Percentiles rank a stretch among this genome's conserved stretches.
These are phyloP conservation scores for Patagioenas fasciata DNA, from an alignment of 2,113 vertebrate genomes.

Conservation along the genomic window DNA sequence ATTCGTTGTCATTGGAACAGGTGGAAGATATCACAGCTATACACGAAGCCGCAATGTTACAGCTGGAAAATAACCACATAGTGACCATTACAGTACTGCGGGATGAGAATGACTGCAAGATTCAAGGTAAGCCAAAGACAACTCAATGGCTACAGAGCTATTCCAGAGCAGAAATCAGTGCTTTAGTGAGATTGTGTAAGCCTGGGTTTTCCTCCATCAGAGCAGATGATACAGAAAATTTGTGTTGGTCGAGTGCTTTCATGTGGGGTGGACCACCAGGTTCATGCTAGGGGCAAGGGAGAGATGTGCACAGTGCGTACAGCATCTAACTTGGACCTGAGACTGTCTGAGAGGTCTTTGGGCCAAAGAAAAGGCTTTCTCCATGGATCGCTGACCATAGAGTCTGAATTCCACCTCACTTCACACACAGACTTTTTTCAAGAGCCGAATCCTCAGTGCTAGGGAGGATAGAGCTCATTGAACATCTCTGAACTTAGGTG, in stretches of 20 bases:
- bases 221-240: background rate
- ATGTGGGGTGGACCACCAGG: rapidly evolving
- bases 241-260: background rate
- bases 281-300: background rate
- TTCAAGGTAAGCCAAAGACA: conserved; percentile 81
- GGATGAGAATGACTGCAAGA: conserved; percentile 85
- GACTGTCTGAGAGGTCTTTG: background rate
- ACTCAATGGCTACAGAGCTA: background rate
- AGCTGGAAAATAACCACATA: conserved; percentile 83
- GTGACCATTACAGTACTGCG: conserved; percentile 81
- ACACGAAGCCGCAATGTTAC: conserved; percentile 81
- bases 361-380: background rate
- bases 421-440: background rate
- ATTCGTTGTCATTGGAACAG: conserved; percentile 61
- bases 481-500: background rate
- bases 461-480: background rate
- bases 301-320: background rate
- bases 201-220: background rate
- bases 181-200: background rate
- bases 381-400: background rate
- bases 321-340: background rate
- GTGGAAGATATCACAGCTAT: conserved; percentile 85
- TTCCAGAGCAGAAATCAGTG: background rate
- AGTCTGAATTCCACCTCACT: background rate
- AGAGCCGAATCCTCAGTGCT: background rate